These are phyloP conservation scores for Passerculus sandwichensis DNA, from an alignment of 2,797 vertebrate genomes.

Conservation along the genomic window DNA sequence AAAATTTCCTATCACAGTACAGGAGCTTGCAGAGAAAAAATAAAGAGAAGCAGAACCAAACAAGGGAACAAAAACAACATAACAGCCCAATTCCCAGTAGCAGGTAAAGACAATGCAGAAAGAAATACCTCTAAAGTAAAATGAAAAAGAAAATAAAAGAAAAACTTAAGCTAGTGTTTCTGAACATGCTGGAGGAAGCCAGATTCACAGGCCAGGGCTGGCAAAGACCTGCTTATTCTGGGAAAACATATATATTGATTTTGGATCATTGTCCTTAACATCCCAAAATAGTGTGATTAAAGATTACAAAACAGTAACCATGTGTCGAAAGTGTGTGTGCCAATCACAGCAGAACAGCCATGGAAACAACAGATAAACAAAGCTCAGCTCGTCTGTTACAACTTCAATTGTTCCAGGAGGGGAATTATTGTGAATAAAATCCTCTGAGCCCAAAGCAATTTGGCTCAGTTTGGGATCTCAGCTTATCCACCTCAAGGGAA, in stretches of 20 bases:
- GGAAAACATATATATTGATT: constrained; percentile 58
- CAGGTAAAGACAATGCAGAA: neutral
- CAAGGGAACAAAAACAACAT: neutral
- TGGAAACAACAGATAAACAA: constrained; percentile 20
- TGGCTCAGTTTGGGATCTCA: neutral
- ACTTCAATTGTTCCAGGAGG: neutral
- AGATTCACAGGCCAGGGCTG: constrained; percentile 26
- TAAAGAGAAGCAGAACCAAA: neutral
- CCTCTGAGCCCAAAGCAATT: neutral
- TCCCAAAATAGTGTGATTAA: constrained; percentile 22
- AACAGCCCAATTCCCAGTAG: neutral
- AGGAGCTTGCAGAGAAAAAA: neutral
- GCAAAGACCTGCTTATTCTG: constrained; percentile 33
- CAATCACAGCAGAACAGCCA: neutral
- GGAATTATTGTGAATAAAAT: neutral
- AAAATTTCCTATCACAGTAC: neutral
- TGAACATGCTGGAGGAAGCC: neutral
- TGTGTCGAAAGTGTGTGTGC: neutral
- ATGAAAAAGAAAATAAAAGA: neutral
- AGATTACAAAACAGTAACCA: constrained; percentile 22
- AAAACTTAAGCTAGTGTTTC: neutral
- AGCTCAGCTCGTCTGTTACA: neutral
- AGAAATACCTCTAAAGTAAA: neutral
- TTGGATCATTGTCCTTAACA: constrained; percentile 10
- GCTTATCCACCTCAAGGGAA: neutral